phyloP scores from a whole-genome alignment of 92 coral and sea anemone species.

The Meandrina meandrites region DNA sequence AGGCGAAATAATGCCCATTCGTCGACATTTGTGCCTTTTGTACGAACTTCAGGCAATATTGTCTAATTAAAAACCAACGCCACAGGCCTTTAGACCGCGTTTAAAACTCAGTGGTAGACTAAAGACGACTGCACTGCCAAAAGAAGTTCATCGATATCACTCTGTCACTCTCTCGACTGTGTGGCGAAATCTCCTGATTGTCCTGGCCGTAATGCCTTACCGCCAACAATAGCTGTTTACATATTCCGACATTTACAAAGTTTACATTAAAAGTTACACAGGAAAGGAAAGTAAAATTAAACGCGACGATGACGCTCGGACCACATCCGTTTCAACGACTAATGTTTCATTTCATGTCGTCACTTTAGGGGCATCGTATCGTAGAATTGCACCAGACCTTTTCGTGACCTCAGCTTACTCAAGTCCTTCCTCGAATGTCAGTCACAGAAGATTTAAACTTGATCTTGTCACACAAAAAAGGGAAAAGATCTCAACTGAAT shows the following conservation, averaged over 20 bases:
- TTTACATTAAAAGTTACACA: slow-evolving; percentile 8
- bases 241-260: slow-evolving; percentile 8
- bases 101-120: not conserved
- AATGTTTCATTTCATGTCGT: not conserved
- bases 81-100: not conserved
- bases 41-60: not conserved
- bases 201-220: not conserved
- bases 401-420: not conserved
- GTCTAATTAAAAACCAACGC: not conserved
- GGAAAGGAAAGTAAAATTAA: slow-evolving; percentile 6
- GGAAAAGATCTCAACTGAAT: not conserved
- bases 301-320: slow-evolving; percentile 12
- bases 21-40: slow-evolving; percentile 9
- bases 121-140: not conserved
- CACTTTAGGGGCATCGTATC: not conserved
- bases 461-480: slow-evolving; percentile 18
- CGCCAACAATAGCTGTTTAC: not conserved
- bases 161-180: not conserved
- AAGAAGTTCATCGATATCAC: not conserved
- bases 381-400: not conserved
- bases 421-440: slow-evolving; percentile 1
- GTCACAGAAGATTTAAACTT: slow-evolving; percentile 7
- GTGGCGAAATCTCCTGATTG: not conserved
- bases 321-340: slow-evolving; percentile 16
- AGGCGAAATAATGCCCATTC: not conserved